Percentiles rank a stretch among this genome's conserved stretches.
These are phyloP conservation scores for Ciona savignyi DNA, from an alignment of 23 tunicate genomes.

Conservation along the genomic window DNA sequence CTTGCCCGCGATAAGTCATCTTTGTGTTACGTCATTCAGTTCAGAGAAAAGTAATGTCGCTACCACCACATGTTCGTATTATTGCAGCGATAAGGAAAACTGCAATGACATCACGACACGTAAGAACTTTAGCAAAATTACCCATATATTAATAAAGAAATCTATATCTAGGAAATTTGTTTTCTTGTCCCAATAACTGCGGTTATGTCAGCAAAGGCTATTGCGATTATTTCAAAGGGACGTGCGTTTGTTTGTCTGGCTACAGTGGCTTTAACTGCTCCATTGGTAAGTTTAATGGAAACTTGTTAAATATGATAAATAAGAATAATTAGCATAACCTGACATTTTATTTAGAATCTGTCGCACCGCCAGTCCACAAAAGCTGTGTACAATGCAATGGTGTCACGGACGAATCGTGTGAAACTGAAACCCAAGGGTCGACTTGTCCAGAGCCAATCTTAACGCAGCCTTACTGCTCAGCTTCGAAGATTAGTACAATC, in stretches of 20 bases:
- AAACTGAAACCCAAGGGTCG: conserved; percentile 18
- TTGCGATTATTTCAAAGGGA: conserved; percentile 30
- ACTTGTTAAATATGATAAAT: too few species aligned
- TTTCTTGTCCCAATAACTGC: not conserved
- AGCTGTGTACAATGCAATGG: conserved; percentile 28
- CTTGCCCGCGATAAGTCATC: not conserved
- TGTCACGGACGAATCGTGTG: conserved; percentile 15
- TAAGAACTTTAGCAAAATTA: not conserved
- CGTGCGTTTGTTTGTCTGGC: conserved; percentile 18
- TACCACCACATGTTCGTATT: not conserved
- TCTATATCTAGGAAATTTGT: not conserved
- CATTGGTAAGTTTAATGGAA: not conserved
- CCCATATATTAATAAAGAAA: not conserved
- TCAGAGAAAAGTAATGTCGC: not conserved
- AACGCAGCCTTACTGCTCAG: not conserved
- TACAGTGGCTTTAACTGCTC: conserved; percentile 24
- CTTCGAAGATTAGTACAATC: not conserved
- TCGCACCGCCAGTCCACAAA: not conserved
- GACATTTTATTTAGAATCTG: not conserved
- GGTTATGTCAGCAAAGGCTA: conserved; percentile 3
- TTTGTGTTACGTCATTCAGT: not conserved
- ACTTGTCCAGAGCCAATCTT: not conserved
- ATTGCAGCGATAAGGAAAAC: not conserved
- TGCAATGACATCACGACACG: not conserved
- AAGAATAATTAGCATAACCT: too few species aligned